Conservation (phyloP, 2,113 vertebrate species). For the Leptobrachium ailaonicum region DNA sequence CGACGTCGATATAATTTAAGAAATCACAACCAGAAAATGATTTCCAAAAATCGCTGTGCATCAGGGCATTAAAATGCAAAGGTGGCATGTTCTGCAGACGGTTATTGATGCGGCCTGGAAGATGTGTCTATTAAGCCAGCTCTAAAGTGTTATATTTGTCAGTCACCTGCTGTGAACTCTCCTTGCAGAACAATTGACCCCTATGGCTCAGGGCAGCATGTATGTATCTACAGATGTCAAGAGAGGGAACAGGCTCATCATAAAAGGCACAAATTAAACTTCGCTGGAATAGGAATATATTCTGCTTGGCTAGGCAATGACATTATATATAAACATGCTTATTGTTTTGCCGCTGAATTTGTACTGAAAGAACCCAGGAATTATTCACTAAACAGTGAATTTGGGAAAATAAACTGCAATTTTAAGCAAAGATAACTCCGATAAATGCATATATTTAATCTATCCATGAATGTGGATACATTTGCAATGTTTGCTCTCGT, state of each 20-base stretch:
- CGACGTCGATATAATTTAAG: slow-evolving; percentile 25
- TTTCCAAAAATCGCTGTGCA: slow-evolving; percentile 18
- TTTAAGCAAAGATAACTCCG: too few relatives aligned
- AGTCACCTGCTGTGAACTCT: slow-evolving; percentile 24
- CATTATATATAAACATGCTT: not conserved
- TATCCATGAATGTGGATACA: too few relatives aligned
- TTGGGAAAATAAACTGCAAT: too few relatives aligned
- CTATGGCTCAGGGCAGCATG: slow-evolving; percentile 19
- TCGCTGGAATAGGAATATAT: not conserved
- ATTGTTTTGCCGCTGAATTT: too few relatives aligned
- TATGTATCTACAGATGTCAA: slow-evolving; percentile 29
- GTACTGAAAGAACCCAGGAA: too few relatives aligned
- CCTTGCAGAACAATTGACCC: slow-evolving; percentile 25
- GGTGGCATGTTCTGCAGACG: not conserved
- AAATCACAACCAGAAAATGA: slow-evolving; percentile 28
- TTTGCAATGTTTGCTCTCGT: too few relatives aligned
- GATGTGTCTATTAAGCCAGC: slow-evolving; percentile 36
- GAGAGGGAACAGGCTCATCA: not conserved
- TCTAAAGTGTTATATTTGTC: slow-evolving; percentile 34
- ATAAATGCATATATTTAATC: too few relatives aligned
- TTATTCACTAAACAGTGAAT: too few relatives aligned
- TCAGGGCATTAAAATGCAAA: slow-evolving; percentile 20
- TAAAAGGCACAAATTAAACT: not conserved
- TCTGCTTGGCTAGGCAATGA: not conserved
- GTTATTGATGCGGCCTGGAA: slow-evolving; percentile 5